Evolutionary conservation across 2,888 invertebrate species (phyloP).

Genomic region (Scaptomyza flava): DNA sequence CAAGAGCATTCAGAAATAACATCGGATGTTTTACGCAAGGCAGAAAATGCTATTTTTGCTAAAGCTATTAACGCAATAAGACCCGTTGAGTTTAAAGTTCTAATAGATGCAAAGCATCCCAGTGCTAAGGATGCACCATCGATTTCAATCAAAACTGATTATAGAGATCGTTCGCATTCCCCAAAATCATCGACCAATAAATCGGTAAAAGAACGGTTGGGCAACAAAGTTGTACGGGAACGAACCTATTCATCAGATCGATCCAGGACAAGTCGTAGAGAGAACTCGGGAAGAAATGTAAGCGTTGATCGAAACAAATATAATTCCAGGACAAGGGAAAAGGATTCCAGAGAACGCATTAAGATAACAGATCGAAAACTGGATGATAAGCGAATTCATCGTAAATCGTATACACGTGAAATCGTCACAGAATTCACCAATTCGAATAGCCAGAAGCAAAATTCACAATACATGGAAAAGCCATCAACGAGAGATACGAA

Average conservation of each 20-base stretch:
- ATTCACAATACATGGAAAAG: conserved; percentile 33
- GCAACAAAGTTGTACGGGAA: conserved; percentile 85
- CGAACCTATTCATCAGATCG: conserved; percentile 60
- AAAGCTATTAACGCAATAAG: conserved; percentile 93
- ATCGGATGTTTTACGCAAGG: conserved; percentile 94
- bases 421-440: conserved; percentile 24
- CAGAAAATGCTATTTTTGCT: conserved; percentile 96
- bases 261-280: conserved; percentile 37
- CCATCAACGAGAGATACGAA: conserved; percentile 2
- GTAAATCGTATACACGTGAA: conserved; percentile 39
- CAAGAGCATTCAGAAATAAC: conserved; percentile 88
- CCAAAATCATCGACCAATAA: conserved; percentile 57
- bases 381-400: conserved; percentile 34
- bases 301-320: conserved; percentile 35
- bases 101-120: conserved; percentile 84
- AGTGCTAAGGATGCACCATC: conserved; percentile 82
- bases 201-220: conserved; percentile 92
- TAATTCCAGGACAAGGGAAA: conserved; percentile 48
- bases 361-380: conserved; percentile 17
- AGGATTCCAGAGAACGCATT: conserved; percentile 45
- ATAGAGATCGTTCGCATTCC: conserved; percentile 60
- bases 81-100: conserved; percentile 87
- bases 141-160: conserved; percentile 64
- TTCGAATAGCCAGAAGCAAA: conserved; percentile 35
- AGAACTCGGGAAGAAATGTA: conserved; percentile 25